Base-by-base conservation (phyloP, 2,113 vertebrate genomes). In the Zingel zingel region DNA sequence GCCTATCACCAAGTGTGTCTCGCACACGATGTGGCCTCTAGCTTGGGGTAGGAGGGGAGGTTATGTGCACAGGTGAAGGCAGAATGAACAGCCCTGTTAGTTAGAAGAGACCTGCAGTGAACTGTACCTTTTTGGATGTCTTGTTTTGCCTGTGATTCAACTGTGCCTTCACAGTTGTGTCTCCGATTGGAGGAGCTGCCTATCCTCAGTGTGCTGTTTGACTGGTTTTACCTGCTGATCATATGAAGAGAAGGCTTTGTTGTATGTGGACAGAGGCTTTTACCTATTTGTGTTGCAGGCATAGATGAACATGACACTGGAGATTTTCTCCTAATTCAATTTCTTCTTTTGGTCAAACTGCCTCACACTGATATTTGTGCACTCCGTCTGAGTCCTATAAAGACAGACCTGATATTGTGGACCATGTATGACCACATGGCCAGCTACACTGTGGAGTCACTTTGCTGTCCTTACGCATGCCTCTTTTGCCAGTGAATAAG, bases 131-230 rank as follows among this genome's bases (percentile, higher is more conserved):
- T 33, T 14, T 33, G 36, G 81, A 81, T 75, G 78, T 72, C 84
- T 91, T 84, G 51, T 88, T 90, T 82, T 70, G 43, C 33, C 58
- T 14, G 63, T 54, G 58, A 74, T 81, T 66, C 69, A 0, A 48
- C 78, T 69, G 84, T 43, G 76, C 1, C 53, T n/a, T 74, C 81
- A 88, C 86, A 86, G 87, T 69, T 65, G 72, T 73, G 7, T 45
- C 61, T 77, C 63, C 10, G 53, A 66, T 75, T 73, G 61, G 53
- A 74, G 47, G 72, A 21, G 64, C 65, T 58, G 9, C 57, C 58
- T 30, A 12, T 77, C 76, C 54, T 76, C 74, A 4, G 11, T 4
- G 50, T 61, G 0, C 79, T 58, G 79, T 71, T 65, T 63, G 78
- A 80, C 76, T 45, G 70, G 4, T 64, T 65, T 66, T 65, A 80